These are phyloP conservation scores for Astur gentilis DNA, from an alignment of 2,113 vertebrate genomes.

Conservation along the genomic window DNA sequence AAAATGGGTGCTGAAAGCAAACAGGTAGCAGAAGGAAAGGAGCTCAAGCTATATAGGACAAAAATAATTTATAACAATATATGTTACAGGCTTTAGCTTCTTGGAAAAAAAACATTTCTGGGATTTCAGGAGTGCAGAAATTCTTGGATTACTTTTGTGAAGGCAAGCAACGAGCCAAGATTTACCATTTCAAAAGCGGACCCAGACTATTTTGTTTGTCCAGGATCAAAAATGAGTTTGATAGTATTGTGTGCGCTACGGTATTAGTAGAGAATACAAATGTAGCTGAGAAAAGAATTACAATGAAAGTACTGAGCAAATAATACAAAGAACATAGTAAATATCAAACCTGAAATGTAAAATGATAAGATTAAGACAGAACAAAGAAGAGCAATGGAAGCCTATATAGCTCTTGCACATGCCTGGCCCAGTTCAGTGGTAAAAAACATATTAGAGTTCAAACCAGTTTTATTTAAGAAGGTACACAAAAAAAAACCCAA, in stretches of 20 bases:
- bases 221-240: not conserved
- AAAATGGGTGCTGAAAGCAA: not conserved
- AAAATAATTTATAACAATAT: not conserved
- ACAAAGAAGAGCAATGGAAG: not conserved
- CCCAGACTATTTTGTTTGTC: not conserved
- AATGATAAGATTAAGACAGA: not conserved
- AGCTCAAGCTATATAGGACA: not conserved
- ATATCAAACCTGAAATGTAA: not conserved
- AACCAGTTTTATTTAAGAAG: not conserved
- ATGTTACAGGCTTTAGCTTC: not conserved
- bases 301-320: not conserved
- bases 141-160: not conserved
- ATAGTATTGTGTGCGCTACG: not conserved
- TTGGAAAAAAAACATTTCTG: not conserved
- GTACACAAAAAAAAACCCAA: not conserved
- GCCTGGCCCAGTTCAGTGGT: not conserved
- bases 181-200: not conserved
- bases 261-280: not conserved
- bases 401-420: not conserved
- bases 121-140: not conserved
- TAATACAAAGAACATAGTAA: conserved; percentile 1
- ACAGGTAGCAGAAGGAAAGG: not conserved
- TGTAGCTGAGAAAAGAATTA: not conserved
- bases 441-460: not conserved
- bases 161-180: not conserved